Base-by-base conservation (phyloP, 1,140 invertebrate species). In the Thaumatotibia leucotreta region DNA sequence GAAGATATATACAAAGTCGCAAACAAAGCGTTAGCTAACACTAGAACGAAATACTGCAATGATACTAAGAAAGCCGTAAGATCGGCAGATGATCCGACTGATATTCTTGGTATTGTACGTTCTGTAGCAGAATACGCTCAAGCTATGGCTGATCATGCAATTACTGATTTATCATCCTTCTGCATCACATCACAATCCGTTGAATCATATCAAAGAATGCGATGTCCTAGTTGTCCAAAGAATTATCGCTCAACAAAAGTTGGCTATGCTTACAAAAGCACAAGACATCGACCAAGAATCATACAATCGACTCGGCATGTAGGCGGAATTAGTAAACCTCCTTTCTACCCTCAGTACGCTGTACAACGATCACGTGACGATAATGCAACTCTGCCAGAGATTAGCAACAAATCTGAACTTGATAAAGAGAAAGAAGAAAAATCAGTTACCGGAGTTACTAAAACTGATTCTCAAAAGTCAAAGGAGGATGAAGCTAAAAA, bases 21-120 rank as follows among this genome's bases (percentile, higher is more conserved):
- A 0, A 62, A 75, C 1, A 22, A 66, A 49, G 84, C 82, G 0
- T 39, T 89, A 1, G 61, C 74, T 8, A 80, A 82, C 1, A 73
- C 76, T 35, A 80, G 76, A 76, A 10, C 8, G 0, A 84, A 79
- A 70, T 73, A 77, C 22, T 89, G 87, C 27, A 88, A 87, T 24
- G 32, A 4, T 5, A 70, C 74, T 5, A 69, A 74, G 61, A 29
- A 20, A 5, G 14, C 58, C 10, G 11, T 68, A 8, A 70, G 65
- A 54, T 9, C 63, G 27, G 9, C 5, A 17, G 32, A 50, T 22
- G 14, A 63, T n/a, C 29, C 35, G 14, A 62, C 67, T 9, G 80
- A 81, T 61, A 62, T 85, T 4, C 22, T 75, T 17, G 71, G 72
- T 11, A 73, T 83, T 3, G 50, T 83, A 0, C 70, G 77, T 45